A percentile compares a stretch with the other conserved stretches of the same genome.
Conservation (phyloP, 2,113 vertebrate genomes). For the Meriones unguiculatus region DNA sequence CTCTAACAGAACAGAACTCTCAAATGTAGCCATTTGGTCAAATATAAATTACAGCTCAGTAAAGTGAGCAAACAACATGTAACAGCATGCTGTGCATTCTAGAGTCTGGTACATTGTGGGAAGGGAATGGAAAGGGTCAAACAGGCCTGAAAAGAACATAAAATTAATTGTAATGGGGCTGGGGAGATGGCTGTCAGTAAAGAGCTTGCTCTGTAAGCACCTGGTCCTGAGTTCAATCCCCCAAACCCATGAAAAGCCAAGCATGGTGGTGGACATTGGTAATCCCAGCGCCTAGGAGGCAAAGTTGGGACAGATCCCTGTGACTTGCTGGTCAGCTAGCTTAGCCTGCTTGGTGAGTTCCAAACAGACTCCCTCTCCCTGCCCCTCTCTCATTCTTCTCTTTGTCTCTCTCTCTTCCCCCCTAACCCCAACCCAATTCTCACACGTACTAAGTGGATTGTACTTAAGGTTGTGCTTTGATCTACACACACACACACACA, state of each 20-base stretch:
- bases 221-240: background rate
- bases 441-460: background rate
- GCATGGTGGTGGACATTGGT: no score
- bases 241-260: background rate
- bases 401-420: background rate
- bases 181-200: background rate
- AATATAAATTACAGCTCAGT: background rate
- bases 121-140: background rate
- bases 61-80: background rate
- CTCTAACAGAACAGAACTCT: background rate
- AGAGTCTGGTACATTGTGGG: background rate
- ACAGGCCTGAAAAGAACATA: background rate
- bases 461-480: background rate
- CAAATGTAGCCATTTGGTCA: background rate
- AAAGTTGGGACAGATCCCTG: background rate
- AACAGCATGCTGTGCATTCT: background rate
- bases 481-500: background rate
- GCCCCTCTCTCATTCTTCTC: no score
- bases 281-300: background rate
- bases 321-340: background rate
- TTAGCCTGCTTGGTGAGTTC: background rate
- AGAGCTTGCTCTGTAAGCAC: background rate
- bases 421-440: no score
- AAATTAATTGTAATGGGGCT: background rate
- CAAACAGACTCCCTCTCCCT: background rate